Base-by-base conservation (phyloP, 2,113 vertebrate species). In the Dasyprocta punctata region DNA sequence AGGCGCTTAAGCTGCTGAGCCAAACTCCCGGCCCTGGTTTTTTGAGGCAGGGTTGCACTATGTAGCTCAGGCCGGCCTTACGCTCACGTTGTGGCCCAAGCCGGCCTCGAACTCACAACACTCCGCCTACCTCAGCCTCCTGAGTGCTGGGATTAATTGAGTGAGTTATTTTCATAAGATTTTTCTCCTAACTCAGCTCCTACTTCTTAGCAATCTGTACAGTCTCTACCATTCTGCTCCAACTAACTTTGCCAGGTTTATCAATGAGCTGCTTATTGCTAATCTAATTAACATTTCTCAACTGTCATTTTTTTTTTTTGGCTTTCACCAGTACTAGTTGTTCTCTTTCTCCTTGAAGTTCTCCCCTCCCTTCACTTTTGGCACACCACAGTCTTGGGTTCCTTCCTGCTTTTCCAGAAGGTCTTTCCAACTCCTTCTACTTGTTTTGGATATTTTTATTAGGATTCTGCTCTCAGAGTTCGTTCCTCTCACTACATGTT, bases 181-280 rank as follows among this genome's bases (percentile, higher is more conserved):
- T 41, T 90, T 95, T 90, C 83, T 88, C 61, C 69, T 61, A 84
- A 92, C 65, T 81, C 30, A 60, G 61, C 19, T 89, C 36, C 19
- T 52, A 86, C 58, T 82, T 24, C 12, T 63, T 83, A 89, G 33
- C 13, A 38, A 81, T 94, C 61, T 88, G 58, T 90, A 86, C 52
- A 86, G 78, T 86, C 38, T 71, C n/a, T 87, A 83, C 20, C 67
- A n/a, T 26, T 88, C 28, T 65, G 63, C 38, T 95, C 63, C 77
- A 67, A 17, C n/a, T 94, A 26, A 1, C 63, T 95, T 92, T 97
- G 75, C 38, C 77, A 71, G 81, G 36, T 75, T 96, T 92, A 78
- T 80, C 67, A 87, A 7, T 60, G 60, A 65, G 52, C 8, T 41
- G 4, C 41, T 97, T 80, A 19, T 60, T 38, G 22, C 52, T 44